These are phyloP conservation scores for Nothobranchius kuhntae DNA, from an alignment of 2,113 vertebrate species.

Conservation along the genomic window DNA sequence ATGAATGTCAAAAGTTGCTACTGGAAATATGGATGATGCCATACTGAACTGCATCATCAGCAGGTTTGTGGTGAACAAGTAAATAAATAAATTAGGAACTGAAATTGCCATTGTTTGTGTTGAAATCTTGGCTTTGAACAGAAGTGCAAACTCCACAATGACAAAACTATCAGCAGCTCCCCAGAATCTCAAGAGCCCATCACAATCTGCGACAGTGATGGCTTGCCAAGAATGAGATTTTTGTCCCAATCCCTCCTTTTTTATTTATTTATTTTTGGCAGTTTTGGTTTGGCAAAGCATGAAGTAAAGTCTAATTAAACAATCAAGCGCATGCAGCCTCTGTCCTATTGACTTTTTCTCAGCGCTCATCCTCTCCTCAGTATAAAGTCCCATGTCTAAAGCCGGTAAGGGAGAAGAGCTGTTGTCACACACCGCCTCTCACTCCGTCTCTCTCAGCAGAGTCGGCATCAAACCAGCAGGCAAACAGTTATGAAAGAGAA, in stretches of 20 bases:
- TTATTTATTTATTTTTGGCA: slow-evolving; percentile 25
- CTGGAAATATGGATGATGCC: slow-evolving; percentile 1
- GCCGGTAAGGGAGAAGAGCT: slow-evolving; percentile 59
- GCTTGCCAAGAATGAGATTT: slow-evolving; percentile 57
- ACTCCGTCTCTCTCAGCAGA: slow-evolving; percentile 58
- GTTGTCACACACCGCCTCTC: slow-evolving; percentile 66
- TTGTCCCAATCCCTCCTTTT: slow-evolving; percentile 31
- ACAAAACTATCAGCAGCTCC: slow-evolving; percentile 69
- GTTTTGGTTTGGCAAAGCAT: slow-evolving; percentile 62
- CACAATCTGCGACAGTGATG: slow-evolving; percentile 69
- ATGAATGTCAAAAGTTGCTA: not conserved
- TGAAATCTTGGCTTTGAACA: slow-evolving; percentile 52
- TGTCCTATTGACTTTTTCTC: slow-evolving; percentile 77
- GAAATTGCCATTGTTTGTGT: slow-evolving; percentile 31
- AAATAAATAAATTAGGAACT: slow-evolving; percentile 4
- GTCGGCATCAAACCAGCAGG: slow-evolving; percentile 68
- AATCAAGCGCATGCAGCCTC: slow-evolving; percentile 71
- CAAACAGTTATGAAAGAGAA: slow-evolving; percentile 54
- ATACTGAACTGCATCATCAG: not conserved
- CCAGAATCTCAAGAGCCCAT: slow-evolving; percentile 71
- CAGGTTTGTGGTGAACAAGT: slow-evolving; percentile 29
- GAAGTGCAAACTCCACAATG: slow-evolving; percentile 53
- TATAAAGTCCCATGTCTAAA: slow-evolving; percentile 66
- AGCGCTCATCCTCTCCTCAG: slow-evolving; percentile 65
- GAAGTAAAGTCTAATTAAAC: slow-evolving; percentile 81